Conservation (phyloP, 2,797 vertebrate genomes). For the Manis pentadactyla region DNA sequence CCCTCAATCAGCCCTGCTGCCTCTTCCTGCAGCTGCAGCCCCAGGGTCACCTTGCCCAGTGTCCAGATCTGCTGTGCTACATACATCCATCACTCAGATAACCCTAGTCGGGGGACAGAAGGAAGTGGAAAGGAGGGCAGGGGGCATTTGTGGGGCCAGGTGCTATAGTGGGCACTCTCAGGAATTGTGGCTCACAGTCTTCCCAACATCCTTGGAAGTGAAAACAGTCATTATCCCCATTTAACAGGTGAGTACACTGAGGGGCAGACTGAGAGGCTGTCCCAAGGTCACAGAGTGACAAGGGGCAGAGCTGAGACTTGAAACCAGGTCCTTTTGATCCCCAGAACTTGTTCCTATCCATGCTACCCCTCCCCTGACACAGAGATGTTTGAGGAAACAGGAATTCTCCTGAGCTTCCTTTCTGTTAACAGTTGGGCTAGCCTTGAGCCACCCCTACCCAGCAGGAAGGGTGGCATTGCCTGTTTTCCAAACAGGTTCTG, state of each 20-base stretch:
- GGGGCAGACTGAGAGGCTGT: neutral
- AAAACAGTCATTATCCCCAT: neutral
- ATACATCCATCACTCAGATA: slow-evolving; percentile 82
- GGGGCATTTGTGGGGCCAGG: neutral
- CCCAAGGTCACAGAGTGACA: neutral
- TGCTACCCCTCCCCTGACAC: neutral
- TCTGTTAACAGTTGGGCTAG: neutral
- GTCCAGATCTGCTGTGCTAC: slow-evolving; percentile 89
- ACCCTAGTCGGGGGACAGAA: slow-evolving; percentile 46
- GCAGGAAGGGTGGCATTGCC: slow-evolving; percentile 59
- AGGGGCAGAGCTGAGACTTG: neutral
- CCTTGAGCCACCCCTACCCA: neutral
- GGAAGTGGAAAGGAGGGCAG: neutral
- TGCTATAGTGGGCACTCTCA: neutral
- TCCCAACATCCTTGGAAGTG: neutral
- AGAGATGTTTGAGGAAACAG: neutral
- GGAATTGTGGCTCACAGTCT: neutral
- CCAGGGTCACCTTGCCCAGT: slow-evolving; percentile 84
- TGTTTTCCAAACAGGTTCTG: slow-evolving; percentile 82
- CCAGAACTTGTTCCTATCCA: neutral
- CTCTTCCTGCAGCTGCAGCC: slow-evolving; percentile 84
- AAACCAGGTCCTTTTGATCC: neutral
- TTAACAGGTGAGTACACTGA: neutral
- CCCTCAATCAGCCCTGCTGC: slow-evolving; percentile 75
- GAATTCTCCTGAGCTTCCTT: neutral